Evolutionary conservation across 1,140 invertebrate genomes (phyloP).

Genomic region (Acyrthosiphon pisum): DNA sequence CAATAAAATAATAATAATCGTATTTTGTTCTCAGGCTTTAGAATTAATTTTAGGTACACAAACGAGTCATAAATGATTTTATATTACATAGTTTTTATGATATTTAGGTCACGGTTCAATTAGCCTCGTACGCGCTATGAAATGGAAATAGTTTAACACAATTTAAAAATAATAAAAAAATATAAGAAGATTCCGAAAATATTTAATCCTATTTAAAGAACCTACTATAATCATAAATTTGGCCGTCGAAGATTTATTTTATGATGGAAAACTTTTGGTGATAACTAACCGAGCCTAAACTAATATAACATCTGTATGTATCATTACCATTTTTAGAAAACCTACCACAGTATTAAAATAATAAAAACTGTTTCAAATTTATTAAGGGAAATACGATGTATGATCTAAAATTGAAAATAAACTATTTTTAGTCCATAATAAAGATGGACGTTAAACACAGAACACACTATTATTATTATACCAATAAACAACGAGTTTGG

Average conservation of each 20-base stretch:
- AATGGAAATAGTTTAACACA: too few species aligned
- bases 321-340: too few species aligned
- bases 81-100: too few species aligned
- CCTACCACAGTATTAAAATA: too few species aligned
- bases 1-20: neutral
- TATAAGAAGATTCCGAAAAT: too few species aligned
- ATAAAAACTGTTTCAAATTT: neutral
- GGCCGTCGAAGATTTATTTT: fast-evolving
- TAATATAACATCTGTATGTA: neutral
- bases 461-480: neutral
- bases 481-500: neutral
- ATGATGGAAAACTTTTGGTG: neutral
- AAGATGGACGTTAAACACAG: neutral
- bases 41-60: too few species aligned
- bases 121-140: too few species aligned
- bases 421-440: neutral
- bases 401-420: neutral
- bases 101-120: too few species aligned
- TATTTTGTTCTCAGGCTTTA: too few species aligned
- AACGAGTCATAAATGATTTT: too few species aligned
- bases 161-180: too few species aligned
- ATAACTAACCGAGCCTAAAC: too few species aligned
- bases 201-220: neutral
- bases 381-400: neutral
- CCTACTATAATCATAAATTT: neutral